Evolutionary conservation across 2,113 vertebrate genomes (phyloP).

Genomic region (Psilopsiagon aymara): DNA sequence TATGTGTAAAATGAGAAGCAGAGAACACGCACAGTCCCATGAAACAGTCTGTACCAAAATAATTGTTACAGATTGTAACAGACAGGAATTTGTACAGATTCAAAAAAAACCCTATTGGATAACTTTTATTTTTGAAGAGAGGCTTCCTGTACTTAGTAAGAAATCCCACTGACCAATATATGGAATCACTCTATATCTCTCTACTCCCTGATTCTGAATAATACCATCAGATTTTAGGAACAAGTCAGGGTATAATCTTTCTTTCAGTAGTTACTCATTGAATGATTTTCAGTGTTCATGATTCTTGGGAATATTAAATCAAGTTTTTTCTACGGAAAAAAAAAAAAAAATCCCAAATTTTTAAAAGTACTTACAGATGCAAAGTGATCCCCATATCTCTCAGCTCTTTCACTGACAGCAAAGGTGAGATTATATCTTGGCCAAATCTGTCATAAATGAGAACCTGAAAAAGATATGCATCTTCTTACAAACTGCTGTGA

Average conservation of each 20-base stretch:
- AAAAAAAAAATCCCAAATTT: not conserved
- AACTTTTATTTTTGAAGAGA: not conserved
- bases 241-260: not conserved
- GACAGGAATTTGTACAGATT: not conserved
- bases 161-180: not conserved
- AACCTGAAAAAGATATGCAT: conserved; percentile 77
- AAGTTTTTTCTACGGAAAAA: not conserved
- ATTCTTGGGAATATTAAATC: not conserved
- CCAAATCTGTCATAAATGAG: conserved; percentile 97
- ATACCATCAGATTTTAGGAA: not conserved
- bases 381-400: conserved; percentile 98
- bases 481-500: not conserved
- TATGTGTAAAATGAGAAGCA: not conserved
- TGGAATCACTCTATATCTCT: not conserved
- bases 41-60: not conserved
- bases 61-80: not conserved
- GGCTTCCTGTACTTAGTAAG: not conserved
- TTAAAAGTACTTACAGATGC: conserved; percentile 83
- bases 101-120: not conserved
- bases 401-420: conserved; percentile 95
- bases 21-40: not conserved
- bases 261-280: not conserved
- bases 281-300: not conserved
- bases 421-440: conserved; percentile 98
- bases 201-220: not conserved